Evolutionary conservation across 2,113 vertebrate genomes (phyloP), one percentile per base, ranked within the genome.

Genomic region (Gymnarchus niloticus): DNA sequence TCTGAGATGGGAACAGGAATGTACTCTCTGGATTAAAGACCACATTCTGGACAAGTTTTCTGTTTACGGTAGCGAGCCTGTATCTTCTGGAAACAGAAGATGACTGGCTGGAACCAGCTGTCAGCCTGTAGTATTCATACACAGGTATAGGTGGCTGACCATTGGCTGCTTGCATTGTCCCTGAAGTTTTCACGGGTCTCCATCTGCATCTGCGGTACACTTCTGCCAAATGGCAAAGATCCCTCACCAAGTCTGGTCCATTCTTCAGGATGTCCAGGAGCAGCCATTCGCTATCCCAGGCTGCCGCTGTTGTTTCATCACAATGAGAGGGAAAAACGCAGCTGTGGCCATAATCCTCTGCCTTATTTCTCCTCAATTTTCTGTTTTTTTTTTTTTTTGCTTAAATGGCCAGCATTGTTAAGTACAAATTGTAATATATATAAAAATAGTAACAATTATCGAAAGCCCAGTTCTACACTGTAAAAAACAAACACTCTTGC

Each of bases 1-100:
- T 44, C 17, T 48, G 65, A 57, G 59, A 83, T 52, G n/a, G 56
- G 52, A n/a, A 33, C 28, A 56, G 92, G 92, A 93, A 92, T 90
- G 90, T 92, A 91, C 90, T 93, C 90, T 84, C 86, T 46, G 84
- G 88, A 88, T 89, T 94, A 92, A 92, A 93, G 93, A 89, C 87
- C 85, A 41, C 85, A 91, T 4, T 89, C 91, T 91, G 90, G 89
- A 89, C 91, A 91, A 91, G 92, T 94, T 92, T 87, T 65, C 52
- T 87, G 90, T 90, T 89, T 89, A 87, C 86, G 88, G 90, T 78
- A 89, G 48, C 83, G 86, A 56, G 88, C 86, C 92, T 91, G 91
- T 95, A 95, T 95, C 95, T 94, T 90, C 92, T 91, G 28, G 91
- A 93, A 95, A 95, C 94, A 95, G 93, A 94, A 95, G 94, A 91